Evolutionary conservation across 2,797 vertebrate species (phyloP).

Genomic region (Enteromius radiatus): DNA sequence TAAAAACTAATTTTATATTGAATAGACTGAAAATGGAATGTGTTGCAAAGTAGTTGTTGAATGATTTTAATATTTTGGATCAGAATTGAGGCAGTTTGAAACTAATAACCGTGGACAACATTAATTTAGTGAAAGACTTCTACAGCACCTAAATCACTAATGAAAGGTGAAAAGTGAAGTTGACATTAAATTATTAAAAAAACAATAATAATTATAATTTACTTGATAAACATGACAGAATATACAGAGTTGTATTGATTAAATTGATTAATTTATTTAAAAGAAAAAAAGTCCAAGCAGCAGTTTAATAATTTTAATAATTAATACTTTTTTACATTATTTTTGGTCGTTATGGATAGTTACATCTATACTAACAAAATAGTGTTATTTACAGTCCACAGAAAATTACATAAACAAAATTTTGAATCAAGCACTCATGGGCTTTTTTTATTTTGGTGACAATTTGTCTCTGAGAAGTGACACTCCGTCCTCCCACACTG

Average conservation of each 20-base stretch:
- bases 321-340: not conserved
- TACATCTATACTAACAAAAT: not conserved
- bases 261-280: too few species aligned
- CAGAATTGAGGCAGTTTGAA: not conserved
- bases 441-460: not conserved
- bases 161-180: not conserved
- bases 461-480: not conserved
- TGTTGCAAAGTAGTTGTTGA: not conserved
- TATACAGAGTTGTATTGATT: not conserved
- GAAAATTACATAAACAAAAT: not conserved
- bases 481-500: not conserved
- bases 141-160: not conserved
- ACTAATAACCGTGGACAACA: not conserved
- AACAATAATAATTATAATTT: not conserved
- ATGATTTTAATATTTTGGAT: not conserved
- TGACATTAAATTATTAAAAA: not conserved
- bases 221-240: not conserved
- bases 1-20: not conserved
- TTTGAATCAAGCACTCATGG: not conserved
- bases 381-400: not conserved
- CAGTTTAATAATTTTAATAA: not conserved
- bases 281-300: not conserved
- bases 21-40: too few species aligned
- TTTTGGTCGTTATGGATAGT: not conserved
- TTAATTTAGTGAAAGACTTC: not conserved